phyloP scores from a whole-genome alignment of 37 sponge, comb jelly and placozoan genomes.

The Geodia barretti region DNA sequence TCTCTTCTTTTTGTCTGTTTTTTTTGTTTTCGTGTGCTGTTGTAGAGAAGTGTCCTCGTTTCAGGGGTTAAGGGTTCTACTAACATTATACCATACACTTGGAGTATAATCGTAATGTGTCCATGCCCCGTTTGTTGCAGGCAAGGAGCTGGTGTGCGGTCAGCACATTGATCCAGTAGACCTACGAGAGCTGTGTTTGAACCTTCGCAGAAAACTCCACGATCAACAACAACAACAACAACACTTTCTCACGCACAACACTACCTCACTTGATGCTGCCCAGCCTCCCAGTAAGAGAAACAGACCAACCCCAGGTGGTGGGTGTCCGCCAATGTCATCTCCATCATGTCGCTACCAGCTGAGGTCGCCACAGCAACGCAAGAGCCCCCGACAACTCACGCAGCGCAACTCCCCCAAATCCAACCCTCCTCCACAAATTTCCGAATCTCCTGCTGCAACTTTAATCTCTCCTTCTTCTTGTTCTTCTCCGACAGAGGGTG shows the following conservation, averaged over 20 bases:
- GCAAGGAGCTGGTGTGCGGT: slow-evolving; percentile 58
- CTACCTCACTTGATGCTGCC: background rate
- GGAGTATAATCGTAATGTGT: too few species aligned
- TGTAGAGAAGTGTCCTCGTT: too few species aligned
- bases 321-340: background rate
- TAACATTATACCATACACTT: too few species aligned
- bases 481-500: background rate
- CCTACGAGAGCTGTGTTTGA: slow-evolving; percentile 59
- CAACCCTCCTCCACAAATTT: background rate
- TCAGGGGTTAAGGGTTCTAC: too few species aligned
- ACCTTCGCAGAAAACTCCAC: slow-evolving; percentile 31
- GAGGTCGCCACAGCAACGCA: background rate
- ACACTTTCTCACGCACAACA: background rate
- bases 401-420: background rate
- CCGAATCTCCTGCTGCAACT: background rate
- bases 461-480: background rate
- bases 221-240: background rate
- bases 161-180: slow-evolving; percentile 49
- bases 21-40: too few species aligned
- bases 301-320: background rate
- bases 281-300: background rate
- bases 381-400: background rate
- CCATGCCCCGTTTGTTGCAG: slow-evolving; percentile 29
- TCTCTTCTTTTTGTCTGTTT: too few species aligned
- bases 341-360: background rate